A percentile compares a stretch with the other conserved stretches of the same genome.
phyloP scores from a whole-genome alignment of 2,888 invertebrate genomes.

The Amphipyra tragopoginis region DNA sequence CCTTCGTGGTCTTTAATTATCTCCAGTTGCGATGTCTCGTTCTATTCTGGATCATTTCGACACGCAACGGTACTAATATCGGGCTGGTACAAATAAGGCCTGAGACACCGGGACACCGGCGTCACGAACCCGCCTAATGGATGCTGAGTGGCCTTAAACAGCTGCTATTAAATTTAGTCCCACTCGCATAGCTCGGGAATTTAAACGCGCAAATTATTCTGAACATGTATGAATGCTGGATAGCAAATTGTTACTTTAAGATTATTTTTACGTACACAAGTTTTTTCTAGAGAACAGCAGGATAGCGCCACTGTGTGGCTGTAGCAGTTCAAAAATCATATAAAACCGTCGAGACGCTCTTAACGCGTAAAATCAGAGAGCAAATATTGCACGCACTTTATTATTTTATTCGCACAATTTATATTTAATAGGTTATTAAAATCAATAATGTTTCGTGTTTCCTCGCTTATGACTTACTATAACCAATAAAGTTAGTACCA shows the following conservation, averaged over 20 bases:
- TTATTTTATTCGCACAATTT: slow-evolving; percentile 24
- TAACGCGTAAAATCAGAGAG: slow-evolving; percentile 27
- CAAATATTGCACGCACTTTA: slow-evolving; percentile 25
- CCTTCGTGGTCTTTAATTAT: slow-evolving; percentile 48
- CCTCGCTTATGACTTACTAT: slow-evolving; percentile 13
- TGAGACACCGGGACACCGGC: slow-evolving; percentile 49
- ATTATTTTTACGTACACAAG: slow-evolving; percentile 16
- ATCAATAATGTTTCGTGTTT: slow-evolving; percentile 31
- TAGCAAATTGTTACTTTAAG: slow-evolving; percentile 38
- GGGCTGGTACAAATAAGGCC: slow-evolving; percentile 52
- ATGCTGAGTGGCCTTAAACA: slow-evolving; percentile 55
- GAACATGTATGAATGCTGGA: slow-evolving; percentile 44
- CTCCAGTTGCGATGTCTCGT: slow-evolving; percentile 34
- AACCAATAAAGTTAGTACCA: slow-evolving; percentile 4
- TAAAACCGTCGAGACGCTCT: not conserved
- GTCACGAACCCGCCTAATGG: slow-evolving; percentile 60
- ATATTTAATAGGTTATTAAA: slow-evolving; percentile 6
- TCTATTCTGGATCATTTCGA: slow-evolving; percentile 53
- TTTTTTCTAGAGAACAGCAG: slow-evolving; percentile 21
- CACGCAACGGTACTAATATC: slow-evolving; percentile 57
- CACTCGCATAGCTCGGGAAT: slow-evolving; percentile 44
- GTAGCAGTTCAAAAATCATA: slow-evolving; percentile 2
- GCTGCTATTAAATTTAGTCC: slow-evolving; percentile 58
- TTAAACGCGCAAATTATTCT: slow-evolving; percentile 55
- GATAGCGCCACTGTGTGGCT: slow-evolving; percentile 4